Evolutionary conservation across 2,797 vertebrate species (phyloP).

Genomic region (Muscicapa striata): DNA sequence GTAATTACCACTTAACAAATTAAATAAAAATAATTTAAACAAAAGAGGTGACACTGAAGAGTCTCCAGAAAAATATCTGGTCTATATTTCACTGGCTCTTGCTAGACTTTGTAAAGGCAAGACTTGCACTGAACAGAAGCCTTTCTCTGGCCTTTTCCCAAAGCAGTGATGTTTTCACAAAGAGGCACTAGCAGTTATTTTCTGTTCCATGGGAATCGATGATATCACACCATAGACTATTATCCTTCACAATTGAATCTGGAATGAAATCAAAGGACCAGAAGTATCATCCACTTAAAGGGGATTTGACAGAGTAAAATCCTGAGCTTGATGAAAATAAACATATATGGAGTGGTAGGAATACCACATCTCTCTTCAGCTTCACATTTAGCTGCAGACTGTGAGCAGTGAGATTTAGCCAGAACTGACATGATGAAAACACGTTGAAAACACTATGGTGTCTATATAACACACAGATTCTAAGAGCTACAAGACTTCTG

Average conservation of each 20-base stretch:
- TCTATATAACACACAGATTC: neutral
- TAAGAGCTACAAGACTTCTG: neutral
- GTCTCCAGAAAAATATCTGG: neutral
- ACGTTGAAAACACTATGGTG: neutral
- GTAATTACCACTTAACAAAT: neutral
- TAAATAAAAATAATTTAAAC: neutral
- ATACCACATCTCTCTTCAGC: neutral
- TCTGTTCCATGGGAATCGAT: neutral
- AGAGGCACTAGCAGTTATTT: neutral
- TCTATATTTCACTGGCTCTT: neutral
- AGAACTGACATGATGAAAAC: neutral
- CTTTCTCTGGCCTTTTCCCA: neutral
- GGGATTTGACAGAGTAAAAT: neutral
- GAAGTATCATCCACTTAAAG: neutral
- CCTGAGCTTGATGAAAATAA: neutral
- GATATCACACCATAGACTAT: neutral
- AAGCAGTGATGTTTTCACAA: neutral
- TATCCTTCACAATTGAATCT: neutral
- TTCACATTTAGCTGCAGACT: neutral
- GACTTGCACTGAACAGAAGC: neutral
- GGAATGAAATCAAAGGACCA: neutral
- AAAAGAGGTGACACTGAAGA: neutral
- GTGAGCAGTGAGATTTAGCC: neutral
- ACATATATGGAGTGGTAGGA: neutral
- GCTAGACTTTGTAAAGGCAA: neutral